Evolutionary conservation across 2,797 vertebrate genomes (phyloP).

Genomic region (Pteropus rufus): DNA sequence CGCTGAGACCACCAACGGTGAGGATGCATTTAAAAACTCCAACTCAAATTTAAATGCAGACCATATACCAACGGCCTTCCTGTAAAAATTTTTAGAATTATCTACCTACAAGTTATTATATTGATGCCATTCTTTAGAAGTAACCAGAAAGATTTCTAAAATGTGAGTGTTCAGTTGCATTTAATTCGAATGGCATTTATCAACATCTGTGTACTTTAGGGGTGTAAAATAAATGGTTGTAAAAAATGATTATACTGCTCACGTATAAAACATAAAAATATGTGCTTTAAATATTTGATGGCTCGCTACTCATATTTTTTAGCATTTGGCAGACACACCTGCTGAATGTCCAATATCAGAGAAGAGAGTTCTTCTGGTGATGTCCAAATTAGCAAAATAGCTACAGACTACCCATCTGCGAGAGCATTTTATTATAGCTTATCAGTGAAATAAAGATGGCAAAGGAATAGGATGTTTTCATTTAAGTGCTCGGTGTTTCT

Average conservation of each 20-base stretch:
- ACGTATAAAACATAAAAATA: constrained; percentile 66
- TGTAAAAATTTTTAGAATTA: background rate
- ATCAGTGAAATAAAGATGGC: background rate
- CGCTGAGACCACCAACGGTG: constrained; percentile 81
- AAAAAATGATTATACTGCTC: constrained; percentile 14
- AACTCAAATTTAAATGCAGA: constrained; percentile 59
- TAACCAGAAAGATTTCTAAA: background rate
- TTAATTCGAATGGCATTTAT: background rate
- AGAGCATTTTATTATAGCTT: background rate
- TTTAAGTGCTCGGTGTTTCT: background rate
- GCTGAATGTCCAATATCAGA: background rate
- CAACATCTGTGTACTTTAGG: background rate
- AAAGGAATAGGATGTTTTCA: background rate
- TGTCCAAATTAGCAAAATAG: background rate
- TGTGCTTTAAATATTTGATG: constrained; percentile 55
- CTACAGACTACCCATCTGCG: background rate
- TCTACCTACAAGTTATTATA: background rate
- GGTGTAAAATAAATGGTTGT: background rate
- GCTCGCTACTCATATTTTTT: constrained; percentile 29
- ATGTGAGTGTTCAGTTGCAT: background rate
- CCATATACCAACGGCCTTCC: background rate
- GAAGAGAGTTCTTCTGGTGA: background rate
- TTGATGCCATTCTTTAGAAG: background rate
- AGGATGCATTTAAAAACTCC: constrained; percentile 39
- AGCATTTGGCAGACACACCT: constrained; percentile 17